Conservation (phyloP, 2,113 vertebrate species). For the Centrocercus urophasianus region DNA sequence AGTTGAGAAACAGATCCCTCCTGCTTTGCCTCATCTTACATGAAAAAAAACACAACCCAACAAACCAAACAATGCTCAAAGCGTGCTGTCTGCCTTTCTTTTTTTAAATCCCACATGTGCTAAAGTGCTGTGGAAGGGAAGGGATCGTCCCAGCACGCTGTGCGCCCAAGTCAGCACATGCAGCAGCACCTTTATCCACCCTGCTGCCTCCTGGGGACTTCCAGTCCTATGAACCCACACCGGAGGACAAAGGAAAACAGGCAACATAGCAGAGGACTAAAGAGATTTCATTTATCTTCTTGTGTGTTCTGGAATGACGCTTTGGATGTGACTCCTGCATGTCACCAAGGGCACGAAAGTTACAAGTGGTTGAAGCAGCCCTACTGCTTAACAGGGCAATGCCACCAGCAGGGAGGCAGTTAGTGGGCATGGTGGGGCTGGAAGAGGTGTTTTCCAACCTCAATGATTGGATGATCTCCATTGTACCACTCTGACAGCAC, state of each 20-base stretch:
- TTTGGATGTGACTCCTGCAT: too few relatives aligned
- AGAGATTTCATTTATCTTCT: neutral
- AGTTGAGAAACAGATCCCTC: neutral
- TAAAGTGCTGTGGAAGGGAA: neutral
- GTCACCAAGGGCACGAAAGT: too few relatives aligned
- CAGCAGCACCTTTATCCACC: neutral
- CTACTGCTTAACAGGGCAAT: too few relatives aligned
- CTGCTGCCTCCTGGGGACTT: neutral
- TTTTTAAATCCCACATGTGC: neutral
- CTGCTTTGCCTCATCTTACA: neutral
- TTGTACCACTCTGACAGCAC: neutral
- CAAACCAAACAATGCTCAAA: neutral
- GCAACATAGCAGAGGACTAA: neutral
- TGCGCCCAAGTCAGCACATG: neutral
- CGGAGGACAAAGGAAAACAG: neutral
- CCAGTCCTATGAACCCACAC: neutral
- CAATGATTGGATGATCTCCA: neutral
- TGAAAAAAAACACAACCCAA: neutral
- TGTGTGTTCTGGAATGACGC: neutral
- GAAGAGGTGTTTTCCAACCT: too few relatives aligned
- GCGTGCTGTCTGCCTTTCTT: neutral
- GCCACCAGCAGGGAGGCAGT: too few relatives aligned
- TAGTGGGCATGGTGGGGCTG: too few relatives aligned
- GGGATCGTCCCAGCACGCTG: accelerated
- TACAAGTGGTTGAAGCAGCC: too few relatives aligned